These are phyloP conservation scores for Ambastaia sidthimunki DNA, from an alignment of 2,797 vertebrate species.

Conservation along the genomic window DNA sequence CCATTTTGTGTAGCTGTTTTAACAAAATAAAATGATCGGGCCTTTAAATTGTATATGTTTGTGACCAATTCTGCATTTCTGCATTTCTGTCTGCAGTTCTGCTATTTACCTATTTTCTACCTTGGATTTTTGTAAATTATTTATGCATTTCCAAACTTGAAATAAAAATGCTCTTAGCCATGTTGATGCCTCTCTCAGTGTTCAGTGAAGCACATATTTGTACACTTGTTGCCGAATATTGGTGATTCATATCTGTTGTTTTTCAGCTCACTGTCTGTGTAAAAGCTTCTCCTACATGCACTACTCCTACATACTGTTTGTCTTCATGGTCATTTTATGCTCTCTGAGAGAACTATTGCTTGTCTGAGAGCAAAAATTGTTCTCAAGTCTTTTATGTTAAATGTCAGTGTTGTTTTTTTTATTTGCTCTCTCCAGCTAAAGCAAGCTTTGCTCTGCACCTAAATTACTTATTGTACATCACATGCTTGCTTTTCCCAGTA, in stretches of 20 bases:
- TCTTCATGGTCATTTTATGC: background rate
- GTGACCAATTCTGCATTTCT: background rate
- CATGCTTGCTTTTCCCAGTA: constrained; percentile 58
- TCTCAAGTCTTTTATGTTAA: background rate
- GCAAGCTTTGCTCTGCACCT: constrained; percentile 51
- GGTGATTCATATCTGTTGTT: background rate
- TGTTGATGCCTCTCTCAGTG: background rate
- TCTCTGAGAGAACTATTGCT: background rate
- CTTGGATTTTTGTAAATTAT: background rate
- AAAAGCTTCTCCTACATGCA: background rate
- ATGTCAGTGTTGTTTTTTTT: constrained; percentile 22
- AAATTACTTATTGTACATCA: constrained; percentile 35
- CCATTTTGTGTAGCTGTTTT: background rate
- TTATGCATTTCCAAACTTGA: background rate
- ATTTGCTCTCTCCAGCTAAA: constrained; percentile 46
- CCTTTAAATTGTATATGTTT: background rate
- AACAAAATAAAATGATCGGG: background rate
- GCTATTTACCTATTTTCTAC: background rate
- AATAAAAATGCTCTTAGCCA: background rate
- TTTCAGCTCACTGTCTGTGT: background rate
- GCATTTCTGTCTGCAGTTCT: background rate
- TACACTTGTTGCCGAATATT: background rate
- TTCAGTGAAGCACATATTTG: background rate
- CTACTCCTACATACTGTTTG: constrained; percentile 1
- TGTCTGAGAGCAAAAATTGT: background rate